Percentiles rank a stretch among this genome's conserved stretches.
Evolutionary conservation across 2,113 vertebrate species (phyloP).

Genomic region (Tonatia bakeri): DNA sequence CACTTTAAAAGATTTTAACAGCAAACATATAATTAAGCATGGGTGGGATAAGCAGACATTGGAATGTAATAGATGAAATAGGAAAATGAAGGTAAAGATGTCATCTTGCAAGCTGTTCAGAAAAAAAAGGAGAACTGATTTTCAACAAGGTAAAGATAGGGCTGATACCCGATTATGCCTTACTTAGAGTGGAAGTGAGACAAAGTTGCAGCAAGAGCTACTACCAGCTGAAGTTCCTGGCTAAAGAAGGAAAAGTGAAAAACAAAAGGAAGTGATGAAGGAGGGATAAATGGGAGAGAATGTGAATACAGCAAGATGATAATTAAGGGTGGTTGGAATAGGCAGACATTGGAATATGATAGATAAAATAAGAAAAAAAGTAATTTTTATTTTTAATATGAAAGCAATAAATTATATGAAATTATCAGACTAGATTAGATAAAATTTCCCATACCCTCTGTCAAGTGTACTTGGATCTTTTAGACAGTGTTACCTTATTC

Average conservation of each 20-base stretch:
- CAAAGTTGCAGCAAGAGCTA: not conserved
- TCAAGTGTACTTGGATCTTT: not conserved
- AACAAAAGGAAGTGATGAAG: not conserved
- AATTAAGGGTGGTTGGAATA: not conserved
- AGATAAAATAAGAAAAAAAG: not conserved
- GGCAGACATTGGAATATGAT: not conserved
- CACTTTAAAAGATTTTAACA: too few relatives aligned
- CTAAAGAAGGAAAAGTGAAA: not conserved
- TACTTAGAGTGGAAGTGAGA: not conserved
- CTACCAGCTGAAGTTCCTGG: not conserved
- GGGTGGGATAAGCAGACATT: not conserved
- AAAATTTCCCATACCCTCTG: not conserved
- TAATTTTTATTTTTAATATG: not conserved
- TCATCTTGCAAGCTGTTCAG: not conserved
- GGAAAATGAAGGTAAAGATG: slow-evolving; percentile 34
- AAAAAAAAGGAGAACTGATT: not conserved
- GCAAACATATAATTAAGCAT: not conserved
- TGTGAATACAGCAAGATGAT: not conserved
- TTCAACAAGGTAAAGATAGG: not conserved
- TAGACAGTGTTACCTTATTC: slow-evolving; percentile 20
- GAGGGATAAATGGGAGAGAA: not conserved
- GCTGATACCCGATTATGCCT: not conserved
- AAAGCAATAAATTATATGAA: not conserved
- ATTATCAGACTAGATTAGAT: not conserved
- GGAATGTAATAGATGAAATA: not conserved